These are phyloP conservation scores for Aphodius sticticus DNA, from an alignment of 2,888 invertebrate species.

Conservation along the genomic window DNA sequence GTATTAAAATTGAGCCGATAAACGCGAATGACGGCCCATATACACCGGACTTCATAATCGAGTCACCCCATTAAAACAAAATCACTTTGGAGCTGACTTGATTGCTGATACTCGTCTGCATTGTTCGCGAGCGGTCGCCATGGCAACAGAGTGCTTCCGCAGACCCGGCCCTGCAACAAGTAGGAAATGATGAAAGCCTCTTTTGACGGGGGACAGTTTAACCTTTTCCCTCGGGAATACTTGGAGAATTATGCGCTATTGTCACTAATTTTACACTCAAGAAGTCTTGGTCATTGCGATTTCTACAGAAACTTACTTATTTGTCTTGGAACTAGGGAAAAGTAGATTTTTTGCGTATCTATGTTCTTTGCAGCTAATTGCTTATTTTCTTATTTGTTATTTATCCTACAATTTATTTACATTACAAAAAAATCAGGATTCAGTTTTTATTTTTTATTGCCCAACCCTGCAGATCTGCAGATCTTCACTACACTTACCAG, in stretches of 20 bases:
- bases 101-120: constrained; percentile 34
- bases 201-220: constrained; percentile 22
- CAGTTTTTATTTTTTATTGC: no score
- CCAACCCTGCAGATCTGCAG: no score
- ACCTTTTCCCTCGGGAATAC: constrained; percentile 27
- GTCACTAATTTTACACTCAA: background rate
- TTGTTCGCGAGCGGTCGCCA: constrained; percentile 44
- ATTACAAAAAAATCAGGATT: no score
- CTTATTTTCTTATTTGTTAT: no score
- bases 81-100: constrained; percentile 30
- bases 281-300: background rate
- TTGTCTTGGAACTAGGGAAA: no score
- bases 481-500: no score
- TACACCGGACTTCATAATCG: background rate
- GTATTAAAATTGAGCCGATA: background rate
- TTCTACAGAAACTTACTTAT: no score
- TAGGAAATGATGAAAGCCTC: constrained; percentile 40
- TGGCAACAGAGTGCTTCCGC: constrained; percentile 44
- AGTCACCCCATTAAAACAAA: constrained; percentile 26
- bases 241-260: background rate
- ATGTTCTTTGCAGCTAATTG: no score
- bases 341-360: no score
- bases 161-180: constrained; percentile 43
- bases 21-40: background rate
- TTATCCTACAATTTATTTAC: no score